A percentile compares a stretch with the other conserved stretches of the same genome.
phyloP scores from a whole-genome alignment of 2,113 vertebrate species.

The Platanista minor region DNA sequence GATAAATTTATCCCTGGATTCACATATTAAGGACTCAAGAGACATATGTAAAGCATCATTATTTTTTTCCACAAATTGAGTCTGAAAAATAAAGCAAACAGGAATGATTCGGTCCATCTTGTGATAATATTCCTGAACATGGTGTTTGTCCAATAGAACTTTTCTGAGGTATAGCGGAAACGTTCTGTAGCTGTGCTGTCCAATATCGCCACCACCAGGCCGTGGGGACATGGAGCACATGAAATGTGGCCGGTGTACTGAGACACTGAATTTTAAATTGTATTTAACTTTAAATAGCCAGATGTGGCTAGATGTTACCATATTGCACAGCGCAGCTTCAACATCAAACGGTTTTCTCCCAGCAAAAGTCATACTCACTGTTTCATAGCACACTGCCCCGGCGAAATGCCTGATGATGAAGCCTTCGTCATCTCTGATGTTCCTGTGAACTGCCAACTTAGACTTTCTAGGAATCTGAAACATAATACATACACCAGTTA shows the following conservation, averaged over 20 bases:
- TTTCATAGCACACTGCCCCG: conserved; percentile 98
- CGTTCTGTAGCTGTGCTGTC: accelerated
- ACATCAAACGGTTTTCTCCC: neutral
- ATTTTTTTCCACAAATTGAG: conserved; percentile 98
- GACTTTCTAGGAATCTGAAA: conserved; percentile 96
- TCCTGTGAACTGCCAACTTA: conserved; percentile 94
- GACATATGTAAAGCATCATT: conserved; percentile 98
- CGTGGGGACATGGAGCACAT: accelerated
- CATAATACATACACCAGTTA: neutral
- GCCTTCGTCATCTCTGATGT: conserved; percentile 97
- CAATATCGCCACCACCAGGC: neutral
- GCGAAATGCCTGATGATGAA: conserved; percentile 97
- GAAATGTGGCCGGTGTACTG: neutral
- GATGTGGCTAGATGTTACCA: neutral
- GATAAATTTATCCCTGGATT: conserved; percentile 95
- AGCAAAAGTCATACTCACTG: conserved; percentile 80
- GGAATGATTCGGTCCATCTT: neutral
- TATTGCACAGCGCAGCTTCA: accelerated
- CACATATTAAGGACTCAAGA: conserved; percentile 93
- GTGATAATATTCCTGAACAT: neutral
- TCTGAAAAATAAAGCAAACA: conserved; percentile 81
- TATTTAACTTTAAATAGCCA: neutral
- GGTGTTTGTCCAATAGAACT: neutral
- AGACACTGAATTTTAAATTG: neutral
- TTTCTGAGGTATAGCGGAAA: neutral